A percentile compares a stretch with the other conserved stretches of the same genome.
Evolutionary conservation across 2,797 vertebrate species (phyloP).

Genomic region (Micrastur ruficollis): DNA sequence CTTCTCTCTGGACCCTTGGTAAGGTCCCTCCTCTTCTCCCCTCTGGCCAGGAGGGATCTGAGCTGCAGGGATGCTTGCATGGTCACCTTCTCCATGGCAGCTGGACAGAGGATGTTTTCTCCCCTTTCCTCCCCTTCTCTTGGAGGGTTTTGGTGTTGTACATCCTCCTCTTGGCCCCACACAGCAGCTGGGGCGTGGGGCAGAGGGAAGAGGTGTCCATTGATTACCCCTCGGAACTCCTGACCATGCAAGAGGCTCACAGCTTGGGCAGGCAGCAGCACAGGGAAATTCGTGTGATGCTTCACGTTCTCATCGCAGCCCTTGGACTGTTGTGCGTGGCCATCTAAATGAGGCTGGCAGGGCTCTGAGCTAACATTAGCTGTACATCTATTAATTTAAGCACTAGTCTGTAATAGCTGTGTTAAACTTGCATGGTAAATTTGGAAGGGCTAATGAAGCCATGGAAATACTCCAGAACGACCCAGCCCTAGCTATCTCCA

Average conservation of each 20-base stretch:
- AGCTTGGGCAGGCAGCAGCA: neutral
- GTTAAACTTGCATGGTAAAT: neutral
- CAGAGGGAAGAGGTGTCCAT: neutral
- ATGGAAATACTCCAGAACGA: neutral
- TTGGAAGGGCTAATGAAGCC: neutral
- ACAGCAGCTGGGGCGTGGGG: neutral
- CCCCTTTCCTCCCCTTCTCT: neutral
- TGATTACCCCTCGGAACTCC: fast-evolving
- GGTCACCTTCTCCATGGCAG: neutral
- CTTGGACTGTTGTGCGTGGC: neutral
- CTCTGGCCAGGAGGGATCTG: neutral
- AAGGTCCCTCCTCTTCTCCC: neutral
- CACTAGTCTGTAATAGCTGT: neutral
- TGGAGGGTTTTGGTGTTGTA: neutral
- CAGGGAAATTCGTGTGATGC: neutral
- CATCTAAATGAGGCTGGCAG: neutral
- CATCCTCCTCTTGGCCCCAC: neutral
- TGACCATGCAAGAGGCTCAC: fast-evolving
- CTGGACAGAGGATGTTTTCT: neutral
- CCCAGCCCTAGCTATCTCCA: neutral
- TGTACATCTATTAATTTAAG: neutral
- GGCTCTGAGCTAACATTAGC: neutral
- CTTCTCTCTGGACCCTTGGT: neutral
- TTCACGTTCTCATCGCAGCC: fast-evolving
- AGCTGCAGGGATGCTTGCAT: neutral